Conservation (phyloP, 2,888 invertebrate species). For the Plemyria rubiginata region DNA sequence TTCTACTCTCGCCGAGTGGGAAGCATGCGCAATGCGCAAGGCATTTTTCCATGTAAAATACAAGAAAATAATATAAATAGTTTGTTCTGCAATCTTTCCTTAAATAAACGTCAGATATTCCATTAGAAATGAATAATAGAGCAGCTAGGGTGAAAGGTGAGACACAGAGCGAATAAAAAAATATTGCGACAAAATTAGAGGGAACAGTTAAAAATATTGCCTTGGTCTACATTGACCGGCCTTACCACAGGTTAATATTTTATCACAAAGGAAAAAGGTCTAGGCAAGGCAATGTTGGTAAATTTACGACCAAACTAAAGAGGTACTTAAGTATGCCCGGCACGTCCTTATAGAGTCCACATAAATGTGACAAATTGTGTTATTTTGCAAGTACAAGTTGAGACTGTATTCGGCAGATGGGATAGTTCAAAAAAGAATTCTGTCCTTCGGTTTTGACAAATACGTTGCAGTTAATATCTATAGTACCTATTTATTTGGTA, state of each 20-base stretch:
- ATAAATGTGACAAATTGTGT: slow-evolving; percentile 18
- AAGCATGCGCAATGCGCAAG: too few species aligned
- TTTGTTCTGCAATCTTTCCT: too few species aligned
- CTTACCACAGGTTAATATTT: slow-evolving; percentile 23
- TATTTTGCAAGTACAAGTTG: slow-evolving; percentile 13
- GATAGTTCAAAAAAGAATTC: neutral
- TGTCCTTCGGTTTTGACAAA: too few species aligned
- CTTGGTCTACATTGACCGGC: slow-evolving; percentile 15
- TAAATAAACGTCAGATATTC: neutral
- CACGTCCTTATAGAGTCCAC: slow-evolving; percentile 17
- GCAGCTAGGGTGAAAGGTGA: neutral
- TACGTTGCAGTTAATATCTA: too few species aligned
- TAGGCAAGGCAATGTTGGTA: slow-evolving; percentile 22
- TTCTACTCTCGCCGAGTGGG: too few species aligned
- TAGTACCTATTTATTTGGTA: too few species aligned
- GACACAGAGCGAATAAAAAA: slow-evolving; percentile 5
- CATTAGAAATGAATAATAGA: neutral
- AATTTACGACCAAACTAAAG: slow-evolving; percentile 8
- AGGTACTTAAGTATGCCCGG: slow-evolving; percentile 9
- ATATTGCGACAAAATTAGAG: slow-evolving; percentile 18
- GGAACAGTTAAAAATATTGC: slow-evolving; percentile 9
- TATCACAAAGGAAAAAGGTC: slow-evolving; percentile 25
- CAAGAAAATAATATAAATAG: too few species aligned
- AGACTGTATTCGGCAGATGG: neutral
- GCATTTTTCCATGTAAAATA: too few species aligned